A percentile compares a stretch with the other conserved stretches of the same genome.
Conservation (phyloP, 2,797 vertebrate species). For the Yasuhikotakia modesta region DNA sequence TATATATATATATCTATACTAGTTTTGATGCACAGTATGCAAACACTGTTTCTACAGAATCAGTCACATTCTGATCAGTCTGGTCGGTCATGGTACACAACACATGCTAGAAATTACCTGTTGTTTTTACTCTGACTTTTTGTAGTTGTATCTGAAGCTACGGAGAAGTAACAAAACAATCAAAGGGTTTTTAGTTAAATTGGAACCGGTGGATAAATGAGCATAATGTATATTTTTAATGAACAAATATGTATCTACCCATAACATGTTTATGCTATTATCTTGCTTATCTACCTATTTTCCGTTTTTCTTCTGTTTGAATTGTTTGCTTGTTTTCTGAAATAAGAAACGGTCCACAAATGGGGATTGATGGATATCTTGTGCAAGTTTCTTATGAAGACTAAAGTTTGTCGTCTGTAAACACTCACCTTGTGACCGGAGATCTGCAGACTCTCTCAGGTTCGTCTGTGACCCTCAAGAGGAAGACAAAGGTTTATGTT, state of each 20-base stretch:
- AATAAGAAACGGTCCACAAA: neutral
- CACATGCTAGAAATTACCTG: slow-evolving; percentile 74
- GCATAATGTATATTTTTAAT: neutral
- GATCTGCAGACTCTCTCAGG: slow-evolving; percentile 98
- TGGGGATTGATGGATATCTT: neutral
- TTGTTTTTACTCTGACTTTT: slow-evolving; percentile 69
- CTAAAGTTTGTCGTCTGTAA: neutral
- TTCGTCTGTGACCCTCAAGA: slow-evolving; percentile 94
- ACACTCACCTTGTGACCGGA: slow-evolving; percentile 93
- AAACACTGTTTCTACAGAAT: slow-evolving; percentile 33
- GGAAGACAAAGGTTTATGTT: slow-evolving; percentile 71
- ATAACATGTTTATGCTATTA: neutral
- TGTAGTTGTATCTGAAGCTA: slow-evolving; percentile 65
- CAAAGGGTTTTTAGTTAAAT: slow-evolving; percentile 12
- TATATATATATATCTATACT: slow-evolving; percentile 35
- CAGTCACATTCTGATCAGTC: slow-evolving; percentile 55
- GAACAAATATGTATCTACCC: neutral
- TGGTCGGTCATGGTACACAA: slow-evolving; percentile 33
- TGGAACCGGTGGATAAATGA: neutral
- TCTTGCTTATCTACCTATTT: slow-evolving; percentile 38
- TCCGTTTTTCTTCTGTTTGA: slow-evolving; percentile 33
- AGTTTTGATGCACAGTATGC: slow-evolving; percentile 39
- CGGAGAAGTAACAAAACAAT: slow-evolving; percentile 67
- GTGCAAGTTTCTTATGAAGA: neutral
- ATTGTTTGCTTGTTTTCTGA: slow-evolving; percentile 32